Percentiles rank a stretch among this genome's conserved stretches.
phyloP scores from a whole-genome alignment of 1,140 invertebrate species.

The Leptestheria dahalacensis region DNA sequence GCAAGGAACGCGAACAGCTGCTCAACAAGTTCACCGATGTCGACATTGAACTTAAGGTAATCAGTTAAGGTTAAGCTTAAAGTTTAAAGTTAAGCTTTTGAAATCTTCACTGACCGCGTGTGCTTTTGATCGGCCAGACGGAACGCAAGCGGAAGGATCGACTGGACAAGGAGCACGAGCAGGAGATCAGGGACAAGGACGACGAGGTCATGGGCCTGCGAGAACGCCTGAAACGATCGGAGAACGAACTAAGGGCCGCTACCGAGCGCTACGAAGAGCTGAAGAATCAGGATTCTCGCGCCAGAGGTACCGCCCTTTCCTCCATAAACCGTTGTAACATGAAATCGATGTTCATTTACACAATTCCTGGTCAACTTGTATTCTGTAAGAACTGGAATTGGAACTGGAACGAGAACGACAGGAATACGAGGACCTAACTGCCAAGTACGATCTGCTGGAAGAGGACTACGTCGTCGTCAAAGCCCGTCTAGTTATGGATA shows the following conservation, averaged over 20 bases:
- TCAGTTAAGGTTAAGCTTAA: not conserved
- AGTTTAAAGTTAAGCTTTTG: slow-evolving; percentile 9
- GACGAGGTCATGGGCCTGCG: slow-evolving; percentile 45
- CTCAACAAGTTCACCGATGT: slow-evolving; percentile 42
- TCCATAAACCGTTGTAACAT: too few species aligned
- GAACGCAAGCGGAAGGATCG: slow-evolving; percentile 45
- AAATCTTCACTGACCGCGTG: slow-evolving; percentile 3
- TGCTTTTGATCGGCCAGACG: slow-evolving; percentile 31
- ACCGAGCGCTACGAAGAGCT: slow-evolving; percentile 15
- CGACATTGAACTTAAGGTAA: slow-evolving; percentile 43
- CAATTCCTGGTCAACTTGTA: too few species aligned
- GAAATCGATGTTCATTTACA: too few species aligned
- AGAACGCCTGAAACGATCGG: slow-evolving; percentile 24
- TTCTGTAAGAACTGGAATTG: slow-evolving; percentile 46
- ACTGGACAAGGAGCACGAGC: slow-evolving; percentile 41
- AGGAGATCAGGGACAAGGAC: slow-evolving; percentile 45
- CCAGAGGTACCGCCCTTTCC: too few species aligned
- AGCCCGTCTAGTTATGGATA: slow-evolving; percentile 56
- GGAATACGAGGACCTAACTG: slow-evolving; percentile 60
- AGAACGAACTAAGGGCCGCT: slow-evolving; percentile 19
- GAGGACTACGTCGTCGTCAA: slow-evolving; percentile 66
- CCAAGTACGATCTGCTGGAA: slow-evolving; percentile 63
- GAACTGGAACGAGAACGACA: slow-evolving; percentile 45
- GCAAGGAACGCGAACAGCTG: slow-evolving; percentile 37
- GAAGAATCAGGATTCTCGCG: slow-evolving; percentile 15